Percentiles rank a stretch among this genome's conserved stretches.
phyloP scores from a whole-genome alignment of 2,888 invertebrate species.

The Luperina nickerlii region DNA sequence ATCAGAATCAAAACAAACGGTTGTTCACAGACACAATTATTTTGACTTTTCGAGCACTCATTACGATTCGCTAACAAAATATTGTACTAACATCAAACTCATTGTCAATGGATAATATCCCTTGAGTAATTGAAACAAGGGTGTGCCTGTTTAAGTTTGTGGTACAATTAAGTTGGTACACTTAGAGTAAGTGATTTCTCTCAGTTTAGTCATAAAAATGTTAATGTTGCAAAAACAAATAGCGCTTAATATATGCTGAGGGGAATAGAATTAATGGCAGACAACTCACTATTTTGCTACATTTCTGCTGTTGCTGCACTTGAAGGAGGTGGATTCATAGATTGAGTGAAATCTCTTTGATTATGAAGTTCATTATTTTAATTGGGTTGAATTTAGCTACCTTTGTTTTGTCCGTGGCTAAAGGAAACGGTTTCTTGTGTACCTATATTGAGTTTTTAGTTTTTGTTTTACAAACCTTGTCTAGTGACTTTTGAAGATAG shows the following conservation, averaged over 20 bases:
- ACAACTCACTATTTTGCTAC: constrained; percentile 61
- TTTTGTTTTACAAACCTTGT: no score
- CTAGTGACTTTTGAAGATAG: neutral
- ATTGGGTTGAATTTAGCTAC: neutral
- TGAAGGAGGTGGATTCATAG: constrained; percentile 68
- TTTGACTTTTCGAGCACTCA: constrained; percentile 63
- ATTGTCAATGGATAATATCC: constrained; percentile 33
- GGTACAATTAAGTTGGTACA: constrained; percentile 69
- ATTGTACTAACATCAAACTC: neutral
- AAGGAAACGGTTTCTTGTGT: neutral
- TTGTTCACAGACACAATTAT: constrained; percentile 62
- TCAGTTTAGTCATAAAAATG: constrained; percentile 90
- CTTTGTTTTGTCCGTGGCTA: neutral
- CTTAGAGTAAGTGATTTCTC: constrained; percentile 86
- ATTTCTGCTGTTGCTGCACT: constrained; percentile 75
- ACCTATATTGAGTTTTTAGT: neutral
- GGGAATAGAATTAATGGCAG: constrained; percentile 82
- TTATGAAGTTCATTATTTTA: constrained; percentile 17
- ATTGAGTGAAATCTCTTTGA: constrained; percentile 12
- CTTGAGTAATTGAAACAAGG: constrained; percentile 49
- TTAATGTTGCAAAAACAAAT: constrained; percentile 89
- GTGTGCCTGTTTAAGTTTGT: constrained; percentile 12
- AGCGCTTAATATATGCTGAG: constrained; percentile 87
- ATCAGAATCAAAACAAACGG: constrained; percentile 63
- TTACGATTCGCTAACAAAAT: constrained; percentile 55